A percentile compares a stretch with the other conserved stretches of the same genome.
phyloP scores from a whole-genome alignment of 2,113 vertebrate species.

The Bostrychus sinensis region DNA sequence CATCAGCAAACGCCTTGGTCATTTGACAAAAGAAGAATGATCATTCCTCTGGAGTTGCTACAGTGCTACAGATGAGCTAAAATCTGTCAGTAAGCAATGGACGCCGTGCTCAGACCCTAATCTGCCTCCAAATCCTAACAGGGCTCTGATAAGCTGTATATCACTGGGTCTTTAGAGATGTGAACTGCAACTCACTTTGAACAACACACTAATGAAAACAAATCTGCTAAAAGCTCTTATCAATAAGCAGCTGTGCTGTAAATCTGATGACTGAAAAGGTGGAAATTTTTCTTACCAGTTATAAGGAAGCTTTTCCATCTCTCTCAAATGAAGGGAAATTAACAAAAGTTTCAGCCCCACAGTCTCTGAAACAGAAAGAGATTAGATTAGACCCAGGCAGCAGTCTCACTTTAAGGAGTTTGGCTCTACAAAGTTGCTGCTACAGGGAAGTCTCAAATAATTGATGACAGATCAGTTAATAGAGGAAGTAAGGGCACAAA shows the following conservation, averaged over 20 bases:
- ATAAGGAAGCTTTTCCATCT: constrained; percentile 94
- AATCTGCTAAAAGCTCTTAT: neutral
- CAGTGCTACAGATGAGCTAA: constrained; percentile 4
- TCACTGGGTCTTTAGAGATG: constrained; percentile 20
- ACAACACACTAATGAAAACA: constrained; percentile 15
- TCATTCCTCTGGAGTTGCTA: neutral
- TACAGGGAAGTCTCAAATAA: constrained; percentile 35
- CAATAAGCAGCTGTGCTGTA: neutral
- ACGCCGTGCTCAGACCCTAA: constrained; percentile 28
- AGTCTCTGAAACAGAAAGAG: constrained; percentile 81
- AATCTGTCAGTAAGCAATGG: constrained; percentile 22
- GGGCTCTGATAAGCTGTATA: constrained; percentile 30
- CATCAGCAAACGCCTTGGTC: constrained; percentile 12
- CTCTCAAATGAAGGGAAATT: constrained; percentile 96
- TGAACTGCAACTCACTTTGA: constrained; percentile 15
- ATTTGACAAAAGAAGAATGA: constrained; percentile 26
- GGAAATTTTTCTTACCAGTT: constrained; percentile 86
- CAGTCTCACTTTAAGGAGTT: neutral
- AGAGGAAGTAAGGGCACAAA: constrained; percentile 22
- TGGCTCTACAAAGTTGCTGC: neutral
- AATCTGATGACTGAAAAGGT: neutral
- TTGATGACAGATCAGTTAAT: constrained; percentile 32
- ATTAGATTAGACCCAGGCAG: neutral
- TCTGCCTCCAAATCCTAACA: constrained; percentile 27
- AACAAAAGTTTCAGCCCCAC: constrained; percentile 94